Evolutionary conservation across 2,888 invertebrate genomes (phyloP).

Genomic region (Endomychus coccineus): DNA sequence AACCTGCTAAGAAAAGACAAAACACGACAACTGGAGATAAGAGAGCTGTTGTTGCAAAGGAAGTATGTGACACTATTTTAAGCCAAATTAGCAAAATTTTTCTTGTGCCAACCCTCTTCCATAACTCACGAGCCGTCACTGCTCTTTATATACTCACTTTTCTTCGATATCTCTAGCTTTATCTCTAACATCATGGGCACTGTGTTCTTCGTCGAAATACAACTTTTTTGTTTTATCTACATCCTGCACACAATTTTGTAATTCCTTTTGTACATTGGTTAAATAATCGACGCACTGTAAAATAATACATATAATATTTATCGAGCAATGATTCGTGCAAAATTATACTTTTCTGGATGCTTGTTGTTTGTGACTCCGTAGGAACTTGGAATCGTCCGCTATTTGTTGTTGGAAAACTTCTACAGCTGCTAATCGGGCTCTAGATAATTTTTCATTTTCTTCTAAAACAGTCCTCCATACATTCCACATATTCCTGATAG

Average conservation of each 20-base stretch:
- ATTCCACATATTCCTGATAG: slow-evolving; percentile 86
- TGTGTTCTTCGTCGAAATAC: slow-evolving; percentile 93
- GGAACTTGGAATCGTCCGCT: slow-evolving; percentile 83
- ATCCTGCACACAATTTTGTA: slow-evolving; percentile 79
- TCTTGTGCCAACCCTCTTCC: no score
- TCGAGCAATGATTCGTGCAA: background rate
- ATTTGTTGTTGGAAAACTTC: slow-evolving; percentile 94
- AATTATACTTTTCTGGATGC: slow-evolving; percentile 65
- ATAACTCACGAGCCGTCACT: no score
- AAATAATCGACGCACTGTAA: slow-evolving; percentile 72
- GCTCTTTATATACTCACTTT: slow-evolving; percentile 68
- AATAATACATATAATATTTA: slow-evolving; percentile 15
- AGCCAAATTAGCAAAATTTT: no score
- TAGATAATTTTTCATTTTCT: slow-evolving; percentile 88
- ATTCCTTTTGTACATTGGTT: slow-evolving; percentile 80
- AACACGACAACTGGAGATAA: no score
- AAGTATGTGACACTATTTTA: no score
- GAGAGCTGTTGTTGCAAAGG: no score
- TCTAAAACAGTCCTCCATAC: slow-evolving; percentile 96
- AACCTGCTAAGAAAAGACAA: no score
- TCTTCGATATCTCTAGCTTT: slow-evolving; percentile 94
- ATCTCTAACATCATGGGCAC: slow-evolving; percentile 89
- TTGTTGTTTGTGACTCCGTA: slow-evolving; percentile 76
- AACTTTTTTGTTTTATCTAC: slow-evolving; percentile 91
- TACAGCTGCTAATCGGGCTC: slow-evolving; percentile 84